phyloP scores from a whole-genome alignment of 2,888 invertebrate species.

The Mythimna impura region DNA sequence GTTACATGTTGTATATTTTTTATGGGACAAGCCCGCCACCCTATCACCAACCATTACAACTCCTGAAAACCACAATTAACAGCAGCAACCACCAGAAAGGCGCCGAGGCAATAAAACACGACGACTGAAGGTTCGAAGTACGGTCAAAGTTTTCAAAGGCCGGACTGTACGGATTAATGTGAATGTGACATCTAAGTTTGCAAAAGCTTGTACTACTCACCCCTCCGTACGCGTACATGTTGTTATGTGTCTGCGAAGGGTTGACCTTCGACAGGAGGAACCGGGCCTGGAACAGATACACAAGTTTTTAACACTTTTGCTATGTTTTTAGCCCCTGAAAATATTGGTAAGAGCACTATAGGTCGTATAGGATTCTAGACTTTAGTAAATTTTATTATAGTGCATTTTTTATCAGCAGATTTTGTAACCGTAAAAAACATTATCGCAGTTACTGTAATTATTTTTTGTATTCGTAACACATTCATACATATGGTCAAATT shows the following conservation, averaged over 20 bases:
- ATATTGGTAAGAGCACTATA: background rate
- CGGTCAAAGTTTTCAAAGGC: conserved; percentile 28
- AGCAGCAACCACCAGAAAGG: background rate
- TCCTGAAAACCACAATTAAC: background rate
- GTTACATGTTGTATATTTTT: too few relatives aligned
- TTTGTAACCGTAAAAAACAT: background rate
- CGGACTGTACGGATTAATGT: conserved; percentile 19
- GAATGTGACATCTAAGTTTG: conserved; percentile 12
- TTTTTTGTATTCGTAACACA: conserved; percentile 8
- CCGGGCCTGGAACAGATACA: conserved; percentile 92
- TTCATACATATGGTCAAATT: conserved; percentile 1
- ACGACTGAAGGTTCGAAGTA: background rate
- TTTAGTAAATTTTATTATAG: background rate
- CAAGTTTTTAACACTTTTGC: background rate
- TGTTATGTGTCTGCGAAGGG: conserved; percentile 99
- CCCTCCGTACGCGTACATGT: conserved; percentile 98
- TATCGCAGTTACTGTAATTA: conserved; percentile 8
- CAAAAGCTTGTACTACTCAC: conserved; percentile 89
- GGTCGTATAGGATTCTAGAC: background rate
- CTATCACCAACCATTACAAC: background rate
- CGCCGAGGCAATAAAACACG: background rate
- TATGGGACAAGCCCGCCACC: background rate
- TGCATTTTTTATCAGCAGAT: background rate
- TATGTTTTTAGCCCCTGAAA: too few relatives aligned
- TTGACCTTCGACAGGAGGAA: conserved; percentile 99